These are phyloP conservation scores for Chaenocephalus aceratus DNA, from an alignment of 2,113 vertebrate genomes.

Conservation along the genomic window DNA sequence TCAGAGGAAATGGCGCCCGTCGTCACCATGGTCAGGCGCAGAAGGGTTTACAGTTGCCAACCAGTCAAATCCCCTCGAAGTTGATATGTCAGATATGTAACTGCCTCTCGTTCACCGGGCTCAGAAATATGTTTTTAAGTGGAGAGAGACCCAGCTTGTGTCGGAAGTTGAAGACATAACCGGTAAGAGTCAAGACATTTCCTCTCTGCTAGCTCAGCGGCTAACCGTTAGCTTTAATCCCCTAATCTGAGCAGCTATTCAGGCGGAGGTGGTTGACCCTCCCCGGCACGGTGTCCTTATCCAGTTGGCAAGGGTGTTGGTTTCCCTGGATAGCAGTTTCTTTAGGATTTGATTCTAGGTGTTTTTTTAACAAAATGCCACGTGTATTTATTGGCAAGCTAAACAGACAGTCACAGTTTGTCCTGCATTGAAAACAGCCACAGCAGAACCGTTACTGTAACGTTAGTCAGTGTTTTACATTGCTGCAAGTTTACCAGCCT, in stretches of 20 bases:
- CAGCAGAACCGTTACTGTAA: background rate
- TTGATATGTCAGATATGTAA: slow-evolving; percentile 58
- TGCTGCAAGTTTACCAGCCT: background rate
- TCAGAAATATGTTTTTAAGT: slow-evolving; percentile 58
- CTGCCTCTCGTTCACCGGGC: background rate
- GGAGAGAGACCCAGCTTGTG: background rate
- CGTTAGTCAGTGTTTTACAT: background rate
- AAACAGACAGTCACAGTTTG: background rate
- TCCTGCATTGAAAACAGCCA: background rate
- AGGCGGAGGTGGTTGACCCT: slow-evolving; percentile 1
- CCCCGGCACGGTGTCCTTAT: background rate
- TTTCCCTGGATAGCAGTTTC: background rate
- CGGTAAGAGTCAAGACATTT: slow-evolving; percentile 69
- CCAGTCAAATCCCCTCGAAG: slow-evolving; percentile 38
- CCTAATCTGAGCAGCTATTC: slow-evolving; percentile 72
- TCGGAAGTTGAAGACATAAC: slow-evolving; percentile 44
- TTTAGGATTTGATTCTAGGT: background rate
- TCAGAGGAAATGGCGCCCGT: slow-evolving; percentile 74
- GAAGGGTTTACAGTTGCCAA: slow-evolving; percentile 26
- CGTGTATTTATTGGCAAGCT: background rate
- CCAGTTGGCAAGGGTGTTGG: background rate
- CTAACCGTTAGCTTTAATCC: slow-evolving; percentile 75
- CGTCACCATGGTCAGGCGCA: slow-evolving; percentile 11
- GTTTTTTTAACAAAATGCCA: background rate
- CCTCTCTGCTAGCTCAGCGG: slow-evolving; percentile 49